Base-by-base conservation (phyloP, 2,113 vertebrate genomes). In the Rhea americana region DNA sequence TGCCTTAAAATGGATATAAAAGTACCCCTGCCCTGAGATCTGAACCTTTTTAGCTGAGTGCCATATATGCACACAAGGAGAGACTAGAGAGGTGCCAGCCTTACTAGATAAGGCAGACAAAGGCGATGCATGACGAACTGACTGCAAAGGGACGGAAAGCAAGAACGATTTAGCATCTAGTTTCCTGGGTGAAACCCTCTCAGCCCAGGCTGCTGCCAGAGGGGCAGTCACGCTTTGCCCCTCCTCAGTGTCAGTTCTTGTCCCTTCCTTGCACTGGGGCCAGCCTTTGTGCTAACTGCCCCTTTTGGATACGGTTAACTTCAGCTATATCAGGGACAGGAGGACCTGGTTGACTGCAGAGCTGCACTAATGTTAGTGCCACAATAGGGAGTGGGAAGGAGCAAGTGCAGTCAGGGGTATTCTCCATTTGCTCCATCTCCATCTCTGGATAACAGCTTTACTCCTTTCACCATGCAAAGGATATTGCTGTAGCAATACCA, bases 341-440 rank as follows among this genome's bases (percentile, higher is more conserved):
- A 35, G 41, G 79, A 61, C 66, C 74, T 5, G 66, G 59, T 82
- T 58, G 85, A 21, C 78, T 63, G 41, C 9, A 26, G 12, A 72
- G 62, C 2, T 55, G 45, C 5, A 1, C 30, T 18, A 22, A 39
- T 1, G 0, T 35, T 12, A 13, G 59, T 13, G 20, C 20, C 20
- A 21, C 63, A 17, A 5, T 8, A 9, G 63, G 63, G 61, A 58
- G 43, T 1, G 45, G 67, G 56, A 58, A 24, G 65, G 25, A 9
- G 18, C n/a, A 51, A 22, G 8, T 30, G 28, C 5, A 13, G 43
- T 39, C 70, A 50, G 86, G 75, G 81, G 66, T 79, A 43, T 76
- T n/a, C 75, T 80, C 50, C 50, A 3, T 45, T 51, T 37, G 48
- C 10, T 66, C 14, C 17, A 30, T 51, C 21, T 28, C 43, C 45